Evolutionary conservation across 2,797 vertebrate genomes (phyloP).

Genomic region (Micromesistius poutassou): DNA sequence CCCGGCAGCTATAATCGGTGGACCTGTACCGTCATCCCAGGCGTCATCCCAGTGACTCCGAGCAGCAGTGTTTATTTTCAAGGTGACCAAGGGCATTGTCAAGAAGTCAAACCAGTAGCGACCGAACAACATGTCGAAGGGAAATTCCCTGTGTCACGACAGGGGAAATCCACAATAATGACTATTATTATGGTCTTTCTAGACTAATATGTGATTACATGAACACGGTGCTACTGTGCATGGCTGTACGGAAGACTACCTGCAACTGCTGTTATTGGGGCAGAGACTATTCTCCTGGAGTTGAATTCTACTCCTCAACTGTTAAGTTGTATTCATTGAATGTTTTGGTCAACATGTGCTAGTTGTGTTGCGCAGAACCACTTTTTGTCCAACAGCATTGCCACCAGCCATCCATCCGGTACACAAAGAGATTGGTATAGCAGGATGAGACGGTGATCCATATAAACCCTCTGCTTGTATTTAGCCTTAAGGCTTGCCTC

Average conservation of each 20-base stretch:
- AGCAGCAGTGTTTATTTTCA: neutral
- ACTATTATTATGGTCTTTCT: conserved; percentile 21
- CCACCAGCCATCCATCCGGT: too few relatives aligned
- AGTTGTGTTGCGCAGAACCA: too few relatives aligned
- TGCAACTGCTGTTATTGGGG: conserved; percentile 13
- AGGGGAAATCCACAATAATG: conserved; percentile 45
- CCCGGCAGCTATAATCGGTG: neutral
- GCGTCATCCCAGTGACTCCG: too few relatives aligned
- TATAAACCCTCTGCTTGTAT: neutral
- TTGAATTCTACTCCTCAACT: neutral
- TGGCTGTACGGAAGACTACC: conserved; percentile 16
- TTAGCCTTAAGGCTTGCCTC: neutral
- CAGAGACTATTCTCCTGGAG: neutral
- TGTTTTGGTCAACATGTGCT: neutral
- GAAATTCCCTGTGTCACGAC: conserved; percentile 40
- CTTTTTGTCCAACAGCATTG: too few relatives aligned
- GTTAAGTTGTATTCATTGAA: neutral
- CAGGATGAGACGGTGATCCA: too few relatives aligned
- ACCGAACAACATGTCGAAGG: conserved; percentile 29
- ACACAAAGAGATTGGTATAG: too few relatives aligned
- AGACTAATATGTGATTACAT: conserved; percentile 38
- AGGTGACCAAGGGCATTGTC: conserved; percentile 33
- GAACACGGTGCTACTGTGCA: conserved; percentile 21
- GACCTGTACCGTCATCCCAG: neutral
- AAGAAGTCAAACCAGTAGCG: conserved; percentile 19